Evolutionary conservation across 1,140 invertebrate genomes (phyloP), one percentile per base, ranked within the genome.

Genomic region (Phthorimaea operculella): DNA sequence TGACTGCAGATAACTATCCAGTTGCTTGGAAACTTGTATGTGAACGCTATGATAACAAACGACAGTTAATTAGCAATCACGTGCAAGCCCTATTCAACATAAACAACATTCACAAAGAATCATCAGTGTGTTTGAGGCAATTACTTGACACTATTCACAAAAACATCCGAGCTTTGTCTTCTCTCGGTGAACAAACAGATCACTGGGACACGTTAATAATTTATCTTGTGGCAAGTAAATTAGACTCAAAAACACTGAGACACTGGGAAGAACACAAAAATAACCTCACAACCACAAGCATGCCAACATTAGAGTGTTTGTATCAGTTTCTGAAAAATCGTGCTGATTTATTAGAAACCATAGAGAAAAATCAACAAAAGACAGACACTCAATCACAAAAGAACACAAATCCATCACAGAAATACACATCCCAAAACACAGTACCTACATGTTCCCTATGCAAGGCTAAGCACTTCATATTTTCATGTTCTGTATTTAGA

Each of bases 121-220:
- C 56, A 15, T 45, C 39, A 1, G 28, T 16, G 21, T 33, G n/a
- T 3, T 55, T 62, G 36, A 53, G 54, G 15, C 10, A 7, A 33
- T 48, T 58, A 48, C 17, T 62, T 42, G 60, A 58, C 16, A 17
- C 12, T 16, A 18, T 53, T 50, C 18, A 44, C 33, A 62, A 56
- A 56, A 62, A 58, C 53, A 49, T 62, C 15, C 48, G 54, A 54
- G 57, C 60, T 14, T 55, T 62, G 34, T 28, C 53, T 8, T 12
- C 51, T 16, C 51, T 62, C 54, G 57, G 51, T 15, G 49, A 58
- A 47, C 54, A 39, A 5, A 51, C 48, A n/a, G 33, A 51, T 7
- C n/a, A 33, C 33, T 62, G 60, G 60, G 60, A 59, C 52, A 62
- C 57, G 6, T 51, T 62, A 48, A 51, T 62, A 3, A 55, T 62